Percentiles rank a stretch among this genome's conserved stretches.
These are phyloP conservation scores for Sitta carolinensis DNA, from an alignment of 2,797 vertebrate species.

Conservation along the genomic window DNA sequence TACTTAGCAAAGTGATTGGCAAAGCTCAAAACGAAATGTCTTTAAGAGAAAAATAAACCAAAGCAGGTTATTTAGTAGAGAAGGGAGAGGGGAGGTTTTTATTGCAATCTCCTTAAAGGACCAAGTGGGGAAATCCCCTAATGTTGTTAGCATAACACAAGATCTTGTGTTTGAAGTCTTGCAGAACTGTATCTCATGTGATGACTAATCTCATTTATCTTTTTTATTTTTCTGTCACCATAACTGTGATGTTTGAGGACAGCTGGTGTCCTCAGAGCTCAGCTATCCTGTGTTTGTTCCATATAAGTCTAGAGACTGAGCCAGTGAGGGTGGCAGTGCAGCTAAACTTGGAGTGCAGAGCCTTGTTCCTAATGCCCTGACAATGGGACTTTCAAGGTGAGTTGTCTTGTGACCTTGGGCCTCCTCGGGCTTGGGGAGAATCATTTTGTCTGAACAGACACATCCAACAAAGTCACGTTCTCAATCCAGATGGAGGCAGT, in stretches of 20 bases:
- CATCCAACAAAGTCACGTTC: accelerated
- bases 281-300: not conserved
- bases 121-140: not conserved
- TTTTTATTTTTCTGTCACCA: not conserved
- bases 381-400: not conserved
- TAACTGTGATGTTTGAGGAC: not conserved
- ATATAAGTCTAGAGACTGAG: not conserved
- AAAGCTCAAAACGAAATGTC: not conserved
- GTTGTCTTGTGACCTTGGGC: not conserved
- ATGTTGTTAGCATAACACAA: not conserved
- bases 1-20: not conserved
- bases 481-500: not conserved
- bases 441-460: not conserved
- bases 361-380: not conserved
- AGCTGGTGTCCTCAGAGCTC: not conserved
- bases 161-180: not conserved
- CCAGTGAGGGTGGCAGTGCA: not conserved
- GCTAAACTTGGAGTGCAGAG: not conserved
- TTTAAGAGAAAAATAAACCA: not conserved
- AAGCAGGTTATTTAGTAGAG: not conserved
- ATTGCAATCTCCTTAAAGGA: not conserved
- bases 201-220: not conserved
- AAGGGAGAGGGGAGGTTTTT: not conserved
- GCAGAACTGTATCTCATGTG: not conserved
- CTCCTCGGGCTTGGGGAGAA: not conserved